Evolutionary conservation across 2,113 vertebrate species (phyloP).

Genomic region (Trochalopteron elliotii): DNA sequence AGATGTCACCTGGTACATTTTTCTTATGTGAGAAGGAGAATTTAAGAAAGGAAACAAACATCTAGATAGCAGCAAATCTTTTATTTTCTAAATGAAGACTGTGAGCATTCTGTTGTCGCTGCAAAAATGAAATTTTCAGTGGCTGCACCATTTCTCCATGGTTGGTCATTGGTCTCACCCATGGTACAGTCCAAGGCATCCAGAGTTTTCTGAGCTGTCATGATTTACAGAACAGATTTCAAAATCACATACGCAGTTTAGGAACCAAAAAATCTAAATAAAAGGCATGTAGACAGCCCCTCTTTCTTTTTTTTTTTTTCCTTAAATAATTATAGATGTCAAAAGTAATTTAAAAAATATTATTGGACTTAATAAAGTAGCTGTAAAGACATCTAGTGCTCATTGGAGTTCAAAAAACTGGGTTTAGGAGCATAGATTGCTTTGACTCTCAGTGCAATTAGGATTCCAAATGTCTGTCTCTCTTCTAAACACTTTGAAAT

Average conservation of each 20-base stretch:
- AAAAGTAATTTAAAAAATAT: neutral
- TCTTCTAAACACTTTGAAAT: neutral
- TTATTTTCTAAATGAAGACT: neutral
- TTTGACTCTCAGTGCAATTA: neutral
- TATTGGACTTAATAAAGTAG: neutral
- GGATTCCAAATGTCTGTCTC: neutral
- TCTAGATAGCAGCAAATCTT: neutral
- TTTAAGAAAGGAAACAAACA: neutral
- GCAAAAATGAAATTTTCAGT: neutral
- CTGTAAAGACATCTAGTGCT: neutral
- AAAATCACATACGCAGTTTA: neutral
- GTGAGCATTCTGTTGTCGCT: neutral
- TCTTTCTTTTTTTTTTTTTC: neutral
- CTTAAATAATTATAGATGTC: neutral
- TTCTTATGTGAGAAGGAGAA: neutral
- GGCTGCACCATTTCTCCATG: neutral
- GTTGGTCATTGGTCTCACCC: neutral
- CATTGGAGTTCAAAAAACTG: neutral
- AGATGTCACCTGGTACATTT: neutral
- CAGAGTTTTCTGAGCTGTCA: neutral
- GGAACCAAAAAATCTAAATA: neutral
- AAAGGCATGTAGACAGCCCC: fast-evolving
- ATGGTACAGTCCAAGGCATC: neutral
- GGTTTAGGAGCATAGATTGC: neutral
- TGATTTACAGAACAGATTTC: neutral